Evolutionary conservation across 2,113 vertebrate genomes (phyloP), one percentile per base, ranked within the genome.

Genomic region (Ploceus nigricollis): DNA sequence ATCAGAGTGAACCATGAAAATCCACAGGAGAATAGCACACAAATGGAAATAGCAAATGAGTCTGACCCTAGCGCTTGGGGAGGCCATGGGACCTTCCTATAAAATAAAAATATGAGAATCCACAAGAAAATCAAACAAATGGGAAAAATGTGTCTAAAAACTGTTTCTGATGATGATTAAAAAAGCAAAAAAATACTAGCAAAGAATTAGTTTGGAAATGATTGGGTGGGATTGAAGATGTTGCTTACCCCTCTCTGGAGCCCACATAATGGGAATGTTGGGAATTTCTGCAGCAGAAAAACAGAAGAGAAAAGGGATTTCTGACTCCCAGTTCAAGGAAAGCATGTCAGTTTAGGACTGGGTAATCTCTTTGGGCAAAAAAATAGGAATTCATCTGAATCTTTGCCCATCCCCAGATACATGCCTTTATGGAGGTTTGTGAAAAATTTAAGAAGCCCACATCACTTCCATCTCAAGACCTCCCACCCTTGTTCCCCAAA

Each of bases 271-370:
- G 97, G 97, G 98, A 98, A 98, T 98, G 98, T 98, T 98, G 98
- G 98, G 98, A 98, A 98, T 98, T 98, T 98, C 98, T 98, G 98
- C 98, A 98, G 98, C 98, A 98, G 98, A 98, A 98, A 98, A 98
- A 98, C 98, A 98, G 98, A 98, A 98, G 97, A 98, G 98, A 98
- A 98, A 98, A 98, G 98, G 98, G 98, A 98, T 98, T 98, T 98
- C 98, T 98, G 98, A 98, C 97, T 98, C 98, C 98, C 98, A 97
- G 97, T 98, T 98, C 98, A 97, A 98, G 98, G 97, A 98, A 98
- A 98, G 92, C 96, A 98, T 97, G 95, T 98, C 97, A 98, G 22
- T 96, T 98, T 97, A 98, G 97, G 97, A 96, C 97, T 98, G 79
- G 95, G 96, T 94, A 93, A 98, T 94, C 89, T 98, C 97, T 97